Base-by-base conservation (phyloP, 92 coral and sea anemone genomes). In the Epizoanthus fatuus region DNA sequence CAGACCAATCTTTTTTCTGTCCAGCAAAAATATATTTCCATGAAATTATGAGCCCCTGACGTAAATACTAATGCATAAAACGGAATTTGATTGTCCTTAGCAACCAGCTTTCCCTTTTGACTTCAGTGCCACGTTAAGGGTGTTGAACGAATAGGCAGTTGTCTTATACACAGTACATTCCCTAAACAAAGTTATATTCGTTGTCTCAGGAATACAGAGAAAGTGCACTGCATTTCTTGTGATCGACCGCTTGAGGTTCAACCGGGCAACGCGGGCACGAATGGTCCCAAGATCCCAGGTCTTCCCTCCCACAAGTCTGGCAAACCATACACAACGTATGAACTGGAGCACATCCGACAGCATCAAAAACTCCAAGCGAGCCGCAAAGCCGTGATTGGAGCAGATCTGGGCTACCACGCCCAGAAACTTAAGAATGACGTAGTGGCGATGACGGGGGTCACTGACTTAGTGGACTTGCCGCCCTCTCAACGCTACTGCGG, bases 401-500 rank as follows among this genome's bases (percentile, higher is more conserved):
- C 96, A 20, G 98, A 96, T 62, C 91, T 94, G 39, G 98, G 95
- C 35, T 92, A 96, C 89, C 92, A 84, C 15, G 92, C 98, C 4
- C 98, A 88, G 67, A 92, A 79, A 79, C 72, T 94, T 8, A 92
- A 91, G 67, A 90, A 90, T 81, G 98, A 96, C 84, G 98, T 96
- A 45, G 86, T 91, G 5, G 95, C 95, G 84, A 95, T 95, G 96
- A 88, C 99, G 0, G 98, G 98, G 2, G 62, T 94, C 64, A 92
- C 88, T 52, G 99, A 96, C 63, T 66, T 95, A 52, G 80, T 93
- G 32, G 94, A 92, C 65, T 80, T 95, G 64, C 98, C 99, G 57
- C 96, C 95, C 13, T 95, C 99, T 2, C 99, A 92, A 58, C 92
- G 99, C 52, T 96, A 90, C 93, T 96, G 99, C 37, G 99, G 99